Evolutionary conservation across 2,888 invertebrate species (phyloP), one percentile per base, ranked within the genome.

Genomic region (Pristionchus mayeri): DNA sequence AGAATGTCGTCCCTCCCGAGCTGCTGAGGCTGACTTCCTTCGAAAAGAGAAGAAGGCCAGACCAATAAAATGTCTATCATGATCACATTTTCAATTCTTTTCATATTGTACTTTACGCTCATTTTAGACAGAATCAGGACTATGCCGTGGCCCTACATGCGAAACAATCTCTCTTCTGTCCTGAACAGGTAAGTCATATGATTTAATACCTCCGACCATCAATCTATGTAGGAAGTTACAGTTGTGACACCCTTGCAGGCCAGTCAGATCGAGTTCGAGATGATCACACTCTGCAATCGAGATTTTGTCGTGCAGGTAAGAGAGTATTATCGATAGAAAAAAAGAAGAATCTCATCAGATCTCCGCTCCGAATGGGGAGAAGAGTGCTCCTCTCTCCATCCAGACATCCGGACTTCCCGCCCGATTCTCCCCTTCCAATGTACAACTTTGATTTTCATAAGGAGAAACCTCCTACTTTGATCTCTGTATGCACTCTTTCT

Each of bases 241-340:
- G 44, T 9, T 44, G 44, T 27, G n/a, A 11, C 34, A n/a, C 18
- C 67, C 6, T n/a, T 82, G 16, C 40, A 82, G 81, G 81, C 81
- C 24, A 82, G 81, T 18, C 81, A 82, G 34, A 82, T 82, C 63
- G 81, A 82, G 27, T 21, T 82, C 63, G 81, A 82, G 34, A 48
- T 82, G 3, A 30, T 82, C 52, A 52, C 81, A 7, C 48, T 37
- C 9, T 30, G 18, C 44, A 50, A 37, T 27, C 11, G n/a, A 52
- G 81, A 82, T 30, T 82, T 82, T 21, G n/a, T 82, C 18, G 63
- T 82, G 0, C 81, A 82, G 54, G 81, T 82, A 40, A 37, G 27
- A 37, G 37, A 18, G 37, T 21, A 44, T n/a, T 40, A 1, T 2
- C 21, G 11, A 2, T 16, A 3, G 21, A 60, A 30, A 2, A 9